Evolutionary conservation across 2,797 vertebrate species (phyloP), one percentile per base, ranked within the genome.

Genomic region (Melanogrammus aeglefinus): DNA sequence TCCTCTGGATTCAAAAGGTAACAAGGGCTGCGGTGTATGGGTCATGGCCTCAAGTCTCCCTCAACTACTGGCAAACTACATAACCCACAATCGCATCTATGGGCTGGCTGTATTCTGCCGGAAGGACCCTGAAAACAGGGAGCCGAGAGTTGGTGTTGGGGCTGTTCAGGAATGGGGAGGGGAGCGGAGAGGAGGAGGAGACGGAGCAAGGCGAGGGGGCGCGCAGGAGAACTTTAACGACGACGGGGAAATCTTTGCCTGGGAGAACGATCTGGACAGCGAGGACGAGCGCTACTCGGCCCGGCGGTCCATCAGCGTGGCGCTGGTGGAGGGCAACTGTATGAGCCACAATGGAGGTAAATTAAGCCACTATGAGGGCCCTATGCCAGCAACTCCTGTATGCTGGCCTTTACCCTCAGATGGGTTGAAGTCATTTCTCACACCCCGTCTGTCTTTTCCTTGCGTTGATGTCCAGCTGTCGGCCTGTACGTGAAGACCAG

Each of bases 1-100:
- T 66, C 57, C 57, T 27, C n/a, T 27, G n/a, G 57, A 24, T 66
- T 66, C 78, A 79, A n/a, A 79, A 98, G 96, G 95, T 81, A 98
- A 96, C 88, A 96, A 95, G 90, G 96, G 96, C 84, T 98, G 97
- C 31, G 95, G 97, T 0, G 95, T 98, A 78, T 97, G 96, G 96
- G 94, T 98, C 70, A 96, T 96, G 95, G 95, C 96, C 0, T 97
- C 96, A 80, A 97, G 97, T 89, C 95, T 97, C 74, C 96, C 96
- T 0, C 96, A 97, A 75, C 94, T 99, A 76, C 87, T 95, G 39
- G 94, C 93, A 82, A 97, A 96, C 88, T 93, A 94, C 78, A 95
- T 98, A 82, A 95, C 95, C 88, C 96, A 97, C 82, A 97, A 97
- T 86, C 95, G 94, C 79, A 95, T 97, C 90, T 97, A 97, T 0